Base-by-base conservation (phyloP, 2,888 invertebrate species). In the Lamellibrachia columna region DNA sequence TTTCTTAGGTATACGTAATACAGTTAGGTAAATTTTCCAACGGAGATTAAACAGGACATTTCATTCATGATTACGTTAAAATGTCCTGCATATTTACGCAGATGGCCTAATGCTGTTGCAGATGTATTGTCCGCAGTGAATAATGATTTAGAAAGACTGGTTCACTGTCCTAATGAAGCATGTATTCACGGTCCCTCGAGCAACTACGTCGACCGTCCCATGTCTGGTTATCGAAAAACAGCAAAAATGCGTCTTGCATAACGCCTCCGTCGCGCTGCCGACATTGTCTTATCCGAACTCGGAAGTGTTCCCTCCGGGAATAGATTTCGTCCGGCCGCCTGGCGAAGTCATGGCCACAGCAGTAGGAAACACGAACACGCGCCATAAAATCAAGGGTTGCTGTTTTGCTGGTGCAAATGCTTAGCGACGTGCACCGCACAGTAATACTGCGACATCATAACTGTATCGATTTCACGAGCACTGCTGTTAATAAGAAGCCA, bases 141-240 rank as follows among this genome's bases (percentile, higher is more conserved):
- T 75, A 75, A 9, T 4, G 75, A 22, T n/a, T 75, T 15, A 15
- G 75, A 22, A 15, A 75, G 75, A 75, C 75, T 11, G 75, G 75
- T 11, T n/a, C n/a, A 75, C 22, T 15, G 22, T 15, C 3, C 22
- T 3, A 75, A 75, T 22, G 15, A 22, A 75, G 75, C 75, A 4
- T 75, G 75, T 75, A 75, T 75, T 75, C n/a, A 2, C 4, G 15
- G 22, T 22, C 22, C 15, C 22, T 75, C 75, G 6, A 0, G 75
- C 22, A 11, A n/a, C 11, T 11, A n/a, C 75, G 4, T 75, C 75
- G 75, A 75, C 75, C 75, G 75, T 75, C 4, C 22, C 75, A 6
- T 75, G 22, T 75, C 75, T 75, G 75, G 75, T 75, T 75, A 75
- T 75, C 75, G 22, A 75, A 75, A 75, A 75, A 75, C 75, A 75